Base-by-base conservation (phyloP, 53 echinoderm and acorn worm genomes). In the Temnopleurus reevesii region DNA sequence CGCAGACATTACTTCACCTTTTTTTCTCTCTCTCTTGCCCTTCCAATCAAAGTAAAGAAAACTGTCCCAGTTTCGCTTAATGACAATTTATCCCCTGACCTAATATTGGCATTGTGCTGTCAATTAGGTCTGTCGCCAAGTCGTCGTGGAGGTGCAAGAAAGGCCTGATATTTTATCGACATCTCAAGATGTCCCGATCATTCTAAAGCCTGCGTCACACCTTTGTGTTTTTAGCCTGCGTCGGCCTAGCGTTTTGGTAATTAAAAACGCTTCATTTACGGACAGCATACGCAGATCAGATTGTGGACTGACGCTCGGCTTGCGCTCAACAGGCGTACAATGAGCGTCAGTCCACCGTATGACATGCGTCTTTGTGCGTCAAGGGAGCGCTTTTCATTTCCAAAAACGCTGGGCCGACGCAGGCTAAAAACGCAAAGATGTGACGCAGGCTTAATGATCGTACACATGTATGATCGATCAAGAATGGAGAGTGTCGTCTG, bases 51-150 rank as follows among this genome's bases (percentile, higher is more conserved):
- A 83, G 19, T 56, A n/a, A 35, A 55, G 55, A 83, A 56, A 83
- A 83, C 83, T 83, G 83, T 83, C 83, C 83, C 53, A 83, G 55
- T 55, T 83, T 83, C 49, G 12, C 49, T 35, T 83, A 83, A 83
- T 83, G 83, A 38, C 36, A 36, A 83, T 56, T 31, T 83, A 83
- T 83, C 35, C 23, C 55, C 18, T 83, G 83, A 83, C 83, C 83
- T 56, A 83, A 55, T 83, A 83, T 83, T 83, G 56, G 55, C 36
- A 83, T 83, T 83, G 83, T 83, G 17, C 55, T 53, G 55, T 83
- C 29, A 83, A 83, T 55, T 83, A 83, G 83, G 35, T 83, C 54
- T 83, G 83, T 83, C 83, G 83, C 83, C 83, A 83, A 17, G 31
- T 36, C 35, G 83, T 35, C 55, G 83, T 7, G n/a, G 83, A 83